Evolutionary conservation across 2,888 invertebrate species (phyloP), one percentile per base, ranked within the genome.

Genomic region (Dynastes tityus): DNA sequence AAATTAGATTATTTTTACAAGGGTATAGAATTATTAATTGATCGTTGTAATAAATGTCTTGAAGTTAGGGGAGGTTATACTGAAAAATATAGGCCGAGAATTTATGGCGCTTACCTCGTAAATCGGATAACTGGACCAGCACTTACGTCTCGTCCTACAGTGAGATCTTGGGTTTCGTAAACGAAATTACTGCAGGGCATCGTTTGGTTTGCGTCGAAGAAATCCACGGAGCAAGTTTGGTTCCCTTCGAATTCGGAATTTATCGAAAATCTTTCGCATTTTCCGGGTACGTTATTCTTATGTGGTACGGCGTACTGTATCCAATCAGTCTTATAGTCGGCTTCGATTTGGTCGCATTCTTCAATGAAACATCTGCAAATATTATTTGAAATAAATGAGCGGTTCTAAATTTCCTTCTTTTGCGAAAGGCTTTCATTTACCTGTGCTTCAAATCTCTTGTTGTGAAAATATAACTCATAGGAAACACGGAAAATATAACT

Each of bases 291-390:
- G 53, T 80, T 80, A 22, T 84, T 82, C 76, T 86, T 84, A 55
- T 82, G 85, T 0, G 91, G 91, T 4, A 90, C 87, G 0, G 91
- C 91, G 64, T 88, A 83, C 11, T 86, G 81, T 2, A 91, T 80
- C 91, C 92, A 92, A 37, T 75, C 53, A 53, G 89, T 88, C 1
- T 87, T 84, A 81, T 88, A 89, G 0, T 82, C 78, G 9, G 86
- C 83, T 53, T 88, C 87, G 13, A 82, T 83, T 78, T 88, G 87
- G 22, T 88, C 91, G 82, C 92, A 92, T 84, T 91, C 91, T 1
- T 89, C 88, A 55, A 92, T 88, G 51, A 86, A 87, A 82, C 92
- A 92, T 83, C 91, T 91, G 63, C 80, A 16, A 81, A 82, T 1
- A 71, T 53, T 0, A 22, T 37, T 32, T n/a, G 29, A 32, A 64